These are phyloP conservation scores for Gorsachius magnificus DNA, from an alignment of 2,797 vertebrate species.

Conservation along the genomic window DNA sequence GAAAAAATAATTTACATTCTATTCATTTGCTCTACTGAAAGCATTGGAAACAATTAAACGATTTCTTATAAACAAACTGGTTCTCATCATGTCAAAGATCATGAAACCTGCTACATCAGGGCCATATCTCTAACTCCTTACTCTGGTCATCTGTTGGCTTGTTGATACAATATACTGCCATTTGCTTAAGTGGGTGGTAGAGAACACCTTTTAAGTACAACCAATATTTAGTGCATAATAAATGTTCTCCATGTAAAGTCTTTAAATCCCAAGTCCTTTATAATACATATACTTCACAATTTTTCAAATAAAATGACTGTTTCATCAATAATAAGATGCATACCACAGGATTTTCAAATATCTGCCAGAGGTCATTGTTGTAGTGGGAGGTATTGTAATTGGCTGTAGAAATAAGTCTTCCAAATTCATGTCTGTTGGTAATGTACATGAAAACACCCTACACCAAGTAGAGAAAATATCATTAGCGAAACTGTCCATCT, in stretches of 20 bases:
- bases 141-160: not conserved
- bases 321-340: conserved; percentile 64
- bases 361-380: conserved; percentile 98
- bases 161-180: not conserved
- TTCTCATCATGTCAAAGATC: not conserved
- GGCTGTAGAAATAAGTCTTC: conserved; percentile 93
- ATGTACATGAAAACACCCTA: conserved; percentile 98
- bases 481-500: conserved; percentile 39
- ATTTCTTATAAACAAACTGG: not conserved
- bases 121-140: not conserved
- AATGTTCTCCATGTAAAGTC: not conserved
- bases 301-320: not conserved
- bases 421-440: conserved; percentile 96
- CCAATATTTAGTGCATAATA: not conserved
- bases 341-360: conserved; percentile 98
- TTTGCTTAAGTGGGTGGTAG: not conserved
- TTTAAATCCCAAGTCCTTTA: not conserved
- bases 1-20: not conserved
- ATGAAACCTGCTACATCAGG: not conserved
- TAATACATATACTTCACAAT: not conserved
- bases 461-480: conserved; percentile 55
- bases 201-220: not conserved
- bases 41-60: not conserved
- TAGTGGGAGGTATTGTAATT: conserved; percentile 96
- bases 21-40: not conserved